Base-by-base conservation (phyloP, 2,888 invertebrate species). In the Mesoligia furuncula region DNA sequence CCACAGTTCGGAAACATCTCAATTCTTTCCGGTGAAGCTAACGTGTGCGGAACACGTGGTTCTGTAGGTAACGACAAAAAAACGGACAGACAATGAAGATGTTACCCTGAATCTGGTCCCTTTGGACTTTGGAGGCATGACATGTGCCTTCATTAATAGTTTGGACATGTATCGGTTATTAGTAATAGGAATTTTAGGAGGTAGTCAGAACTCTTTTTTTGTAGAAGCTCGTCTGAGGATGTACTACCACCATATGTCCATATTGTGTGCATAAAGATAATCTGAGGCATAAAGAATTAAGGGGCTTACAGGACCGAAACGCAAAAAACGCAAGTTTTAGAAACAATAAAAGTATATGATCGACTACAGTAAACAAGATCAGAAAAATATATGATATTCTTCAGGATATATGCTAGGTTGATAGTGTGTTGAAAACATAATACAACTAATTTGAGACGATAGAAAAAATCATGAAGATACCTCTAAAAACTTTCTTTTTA, bases 1-100 rank as follows among this genome's bases (percentile, higher is more conserved):
- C 94, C 80, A 92, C 71, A 36, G 59, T 75, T 74, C 72, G 65
- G 31, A 81, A 76, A 51, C 59, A 51, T 31, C 86, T 68, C 81
- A 93, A 87, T 93, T 81, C 91, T 90, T 88, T 91, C 90, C 91
- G 92, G 90, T 90, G 86, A 83, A 80, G 59, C 61, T 90, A 93
- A 92, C 93, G 95, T 95, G 93, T 94, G 95, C 94, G 90, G 82
- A 92, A 93, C 96, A 96, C 95, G 95, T 96, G 96, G 94, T 93
- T 91, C 92, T 90, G 91, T 84, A 92, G 91, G 90, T 91, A 78
- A 81, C 75, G 87, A 89, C 92, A 93, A 95, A 93, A 79, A 93
- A 87, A 88, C 80, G 86, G 80, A 89, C 87, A 89, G 81, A 79
- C 80, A 89, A 89, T 89, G 88, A 89, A 91, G 90, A 90, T 85